These are phyloP conservation scores for Drosophila guanche DNA, from an alignment of 1,140 invertebrate genomes.

Conservation along the genomic window DNA sequence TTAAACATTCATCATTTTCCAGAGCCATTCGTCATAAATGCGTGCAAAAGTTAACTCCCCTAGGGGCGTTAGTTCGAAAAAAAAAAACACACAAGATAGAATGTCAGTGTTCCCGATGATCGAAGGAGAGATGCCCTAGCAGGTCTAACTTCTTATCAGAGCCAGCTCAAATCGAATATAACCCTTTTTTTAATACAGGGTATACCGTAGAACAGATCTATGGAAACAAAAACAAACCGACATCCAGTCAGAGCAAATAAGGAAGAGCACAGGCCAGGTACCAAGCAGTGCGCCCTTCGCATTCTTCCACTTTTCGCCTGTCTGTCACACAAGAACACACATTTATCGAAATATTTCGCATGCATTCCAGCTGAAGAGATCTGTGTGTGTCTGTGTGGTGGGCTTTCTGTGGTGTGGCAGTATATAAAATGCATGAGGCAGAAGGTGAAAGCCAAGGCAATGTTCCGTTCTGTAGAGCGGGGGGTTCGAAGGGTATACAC, in stretches of 20 bases:
- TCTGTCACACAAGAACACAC: constrained; percentile 39
- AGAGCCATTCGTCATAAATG: constrained; percentile 72
- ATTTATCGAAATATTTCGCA: constrained; percentile 52
- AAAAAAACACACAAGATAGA: neutral
- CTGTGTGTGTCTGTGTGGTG: constrained; percentile 7
- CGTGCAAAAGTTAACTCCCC: constrained; percentile 68
- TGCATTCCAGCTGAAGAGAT: constrained; percentile 33
- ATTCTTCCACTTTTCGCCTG: constrained; percentile 23
- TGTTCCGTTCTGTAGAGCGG: no score
- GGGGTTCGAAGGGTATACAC: no score
- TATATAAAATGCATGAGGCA: no score
- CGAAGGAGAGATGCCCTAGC: no score
- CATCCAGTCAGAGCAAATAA: constrained; percentile 27
- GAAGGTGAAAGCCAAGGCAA: neutral
- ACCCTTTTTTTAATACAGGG: neutral
- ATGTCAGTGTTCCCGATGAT: no score
- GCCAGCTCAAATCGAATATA: no score
- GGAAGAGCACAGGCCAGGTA: neutral
- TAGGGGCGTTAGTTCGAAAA: constrained; percentile 2
- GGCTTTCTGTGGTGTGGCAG: neutral
- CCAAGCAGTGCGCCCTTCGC: neutral
- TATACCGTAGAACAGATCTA: constrained; percentile 19
- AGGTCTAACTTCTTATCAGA: no score
- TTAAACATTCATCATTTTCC: constrained; percentile 80
- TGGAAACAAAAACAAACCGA: constrained; percentile 13